phyloP scores from a whole-genome alignment of 37 sponge, comb jelly and placozoan species.

The Halisarca cf. caerulea region DNA sequence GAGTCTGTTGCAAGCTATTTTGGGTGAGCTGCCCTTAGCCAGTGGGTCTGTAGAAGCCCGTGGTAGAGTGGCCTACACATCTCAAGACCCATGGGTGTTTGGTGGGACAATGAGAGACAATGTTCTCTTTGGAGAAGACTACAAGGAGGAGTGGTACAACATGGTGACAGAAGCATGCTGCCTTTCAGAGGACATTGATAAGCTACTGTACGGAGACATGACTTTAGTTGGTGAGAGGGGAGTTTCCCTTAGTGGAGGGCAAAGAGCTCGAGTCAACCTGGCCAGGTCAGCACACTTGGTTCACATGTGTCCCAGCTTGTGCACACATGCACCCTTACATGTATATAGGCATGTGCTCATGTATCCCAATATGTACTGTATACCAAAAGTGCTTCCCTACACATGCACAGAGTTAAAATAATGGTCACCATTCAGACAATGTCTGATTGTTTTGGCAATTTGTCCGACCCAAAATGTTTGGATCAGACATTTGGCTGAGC shows the following conservation, averaged over 20 bases:
- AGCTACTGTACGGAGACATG: constrained; percentile 3
- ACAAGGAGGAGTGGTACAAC: constrained; percentile 8
- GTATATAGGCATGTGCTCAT: too few relatives aligned
- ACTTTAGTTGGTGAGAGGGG: constrained; percentile 32
- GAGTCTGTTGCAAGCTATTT: constrained; percentile 3
- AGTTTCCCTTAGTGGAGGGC: constrained; percentile 30
- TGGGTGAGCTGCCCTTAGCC: not conserved
- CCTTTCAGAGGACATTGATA: constrained; percentile 6
- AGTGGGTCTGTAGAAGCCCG: not conserved
- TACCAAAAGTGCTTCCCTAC: too few relatives aligned
- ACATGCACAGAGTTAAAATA: too few relatives aligned
- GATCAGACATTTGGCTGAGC: too few relatives aligned
- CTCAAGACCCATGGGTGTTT: constrained; percentile 45
- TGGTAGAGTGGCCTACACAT: constrained; percentile 11
- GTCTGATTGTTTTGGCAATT: too few relatives aligned
- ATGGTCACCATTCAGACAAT: too few relatives aligned
- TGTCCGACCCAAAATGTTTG: too few relatives aligned
- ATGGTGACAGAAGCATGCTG: constrained; percentile 30
- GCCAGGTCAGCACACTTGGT: constrained; percentile 24
- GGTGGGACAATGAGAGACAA: constrained; percentile 29
- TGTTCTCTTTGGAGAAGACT: constrained; percentile 6
- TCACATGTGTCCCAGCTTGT: too few relatives aligned
- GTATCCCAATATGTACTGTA: too few relatives aligned
- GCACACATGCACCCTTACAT: too few relatives aligned
- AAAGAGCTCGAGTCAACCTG: constrained; percentile 28